Base-by-base conservation (phyloP, 2,888 invertebrate species). In the Spialia ferax region DNA sequence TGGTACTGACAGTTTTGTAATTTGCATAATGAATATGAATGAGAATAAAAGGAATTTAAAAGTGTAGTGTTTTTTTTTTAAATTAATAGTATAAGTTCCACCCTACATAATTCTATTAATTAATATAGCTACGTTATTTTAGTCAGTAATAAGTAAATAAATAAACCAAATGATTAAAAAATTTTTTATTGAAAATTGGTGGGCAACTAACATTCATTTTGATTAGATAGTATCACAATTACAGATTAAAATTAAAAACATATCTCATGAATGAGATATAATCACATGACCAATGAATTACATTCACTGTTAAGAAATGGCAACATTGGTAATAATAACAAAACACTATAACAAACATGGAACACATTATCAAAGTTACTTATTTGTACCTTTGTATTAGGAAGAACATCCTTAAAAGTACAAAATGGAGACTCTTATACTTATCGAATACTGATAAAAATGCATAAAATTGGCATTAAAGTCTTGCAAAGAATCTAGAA, bases 1-100 rank as follows among this genome's bases (percentile, higher is more conserved):
- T 32, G 38, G 38, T 38, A 38, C 38, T 38, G 38, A 38, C 38
- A 2, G 15, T 42, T 42, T 42, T 42, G 42, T 42, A 42, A 42
- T 42, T 42, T 42, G 42, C 42, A 32, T 32, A 32, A 15, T 42
- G n/a, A n/a, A 42, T 42, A 42, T 15, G 42, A 42, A 42, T 42
- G 15, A 15, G 15, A 42, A 42, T 42, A 42, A 42, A 42, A 42
- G 15, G 42, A 42, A 15, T 42, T 42, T 15, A 42, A 42, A 42
- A 42, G n/a, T n/a, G n/a, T n/a, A 42, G 5, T 42, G n/a, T n/a
- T n/a, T n/a, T n/a, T n/a, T n/a, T n/a, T n/a, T n/a, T n/a, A n/a
- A n/a, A n/a, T n/a, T n/a, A n/a, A n/a, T n/a, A n/a, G n/a, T n/a
- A n/a, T n/a, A n/a, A n/a, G n/a, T n/a, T n/a, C n/a, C n/a, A n/a